Evolutionary conservation across 1,140 invertebrate genomes (phyloP), one percentile per base, ranked within the genome.

Genomic region (Drosophila varians): DNA sequence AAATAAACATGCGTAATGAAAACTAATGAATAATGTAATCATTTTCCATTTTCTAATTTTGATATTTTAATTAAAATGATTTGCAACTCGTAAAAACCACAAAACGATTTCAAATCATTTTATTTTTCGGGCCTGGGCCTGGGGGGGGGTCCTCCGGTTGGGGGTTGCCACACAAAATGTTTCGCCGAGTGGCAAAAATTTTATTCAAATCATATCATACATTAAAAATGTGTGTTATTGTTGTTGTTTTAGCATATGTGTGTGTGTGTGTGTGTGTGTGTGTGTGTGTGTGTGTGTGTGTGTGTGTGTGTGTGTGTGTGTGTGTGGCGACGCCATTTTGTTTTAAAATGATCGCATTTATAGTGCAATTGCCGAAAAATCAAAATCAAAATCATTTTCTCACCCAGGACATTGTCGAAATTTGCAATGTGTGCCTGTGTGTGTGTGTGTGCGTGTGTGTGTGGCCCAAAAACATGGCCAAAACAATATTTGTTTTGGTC

Each of bases 11-110:
- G 77, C 77, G 77, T 87, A 87, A 87, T 87, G 82, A 87, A 90
- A 90, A 90, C 88, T 90, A 90, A 90, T 90, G 88, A 90, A 90
- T 90, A 90, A 90, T 90, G 88, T 88, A 90, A 90, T 90, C 83
- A 90, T 88, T 88, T 87, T 88, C 83, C 83, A 87, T 87, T 87
- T 87, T 87, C 77, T 82, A 88, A 89, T 89, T 90, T 90, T 90
- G 79, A 90, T 89, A 90, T 90, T 90, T 90, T 90, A 90, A 90
- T 90, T 90, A 90, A 90, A 90, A 90, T 90, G 89, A 90, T 90
- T 90, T 90, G 89, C 89, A 90, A 84, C 82, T 89, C 83, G 82
- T 87, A 77, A 87, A 86, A 89, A 89, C 89, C 89, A 70, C 89
- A 90, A 90, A 90, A 90, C 89, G 89, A 83, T 90, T 90, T 90